Percentiles rank a stretch among this genome's conserved stretches.
phyloP scores from a whole-genome alignment of 2,888 invertebrate species.

The Diplolepis rosae region DNA sequence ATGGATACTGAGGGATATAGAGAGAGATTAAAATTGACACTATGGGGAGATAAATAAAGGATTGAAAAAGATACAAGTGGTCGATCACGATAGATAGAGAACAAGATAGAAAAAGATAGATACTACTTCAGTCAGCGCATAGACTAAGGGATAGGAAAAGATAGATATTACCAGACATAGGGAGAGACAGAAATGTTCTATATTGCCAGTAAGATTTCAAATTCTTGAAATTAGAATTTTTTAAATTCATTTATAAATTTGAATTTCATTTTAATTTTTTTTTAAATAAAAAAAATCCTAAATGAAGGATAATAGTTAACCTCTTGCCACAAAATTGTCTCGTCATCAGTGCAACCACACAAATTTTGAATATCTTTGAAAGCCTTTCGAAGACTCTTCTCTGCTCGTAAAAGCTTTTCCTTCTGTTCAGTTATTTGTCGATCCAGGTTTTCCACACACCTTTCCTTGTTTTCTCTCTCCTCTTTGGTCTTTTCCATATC shows the following conservation, averaged over 20 bases:
- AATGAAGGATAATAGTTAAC: slow-evolving; percentile 51
- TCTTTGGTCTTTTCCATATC: slow-evolving; percentile 62
- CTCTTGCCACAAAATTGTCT: slow-evolving; percentile 65
- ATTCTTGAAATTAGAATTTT: neutral
- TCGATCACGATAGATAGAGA: too few relatives aligned
- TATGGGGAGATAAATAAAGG: too few relatives aligned
- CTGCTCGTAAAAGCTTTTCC: slow-evolving; percentile 74
- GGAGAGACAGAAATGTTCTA: too few relatives aligned
- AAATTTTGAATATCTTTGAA: slow-evolving; percentile 70
- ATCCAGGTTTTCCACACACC: slow-evolving; percentile 60
- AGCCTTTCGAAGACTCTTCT: slow-evolving; percentile 71
- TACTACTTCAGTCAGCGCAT: too few relatives aligned
- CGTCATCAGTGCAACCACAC: slow-evolving; percentile 55
- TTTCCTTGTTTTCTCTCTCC: slow-evolving; percentile 62
- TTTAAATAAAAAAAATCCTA: neutral
- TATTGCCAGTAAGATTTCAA: too few relatives aligned
- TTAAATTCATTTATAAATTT: neutral
- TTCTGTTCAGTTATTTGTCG: slow-evolving; percentile 71
- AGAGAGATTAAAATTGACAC: too few relatives aligned
- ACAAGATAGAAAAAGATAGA: too few relatives aligned
- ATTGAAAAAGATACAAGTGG: too few relatives aligned
- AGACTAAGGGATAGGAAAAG: too few relatives aligned
- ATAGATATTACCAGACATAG: too few relatives aligned
- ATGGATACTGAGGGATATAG: too few relatives aligned
- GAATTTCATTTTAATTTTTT: neutral